Base-by-base conservation (phyloP, 2,113 vertebrate genomes). In the Gasterosteus nipponicus region DNA sequence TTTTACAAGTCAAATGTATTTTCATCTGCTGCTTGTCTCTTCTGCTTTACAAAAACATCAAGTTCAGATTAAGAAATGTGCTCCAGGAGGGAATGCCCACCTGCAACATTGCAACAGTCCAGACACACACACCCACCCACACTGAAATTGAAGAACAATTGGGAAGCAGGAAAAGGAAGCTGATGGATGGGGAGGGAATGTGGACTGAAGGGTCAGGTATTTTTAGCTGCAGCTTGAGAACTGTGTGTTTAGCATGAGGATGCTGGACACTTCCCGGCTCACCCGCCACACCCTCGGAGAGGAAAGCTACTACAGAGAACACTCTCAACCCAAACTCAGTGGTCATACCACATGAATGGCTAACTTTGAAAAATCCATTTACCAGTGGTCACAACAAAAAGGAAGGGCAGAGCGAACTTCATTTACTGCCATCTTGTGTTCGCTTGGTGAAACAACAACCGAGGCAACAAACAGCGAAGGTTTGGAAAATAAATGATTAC, bases 101-200 rank as follows among this genome's bases (percentile, higher is more conserved):
- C 22, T 49, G 59, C 19, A 14, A 61, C 53, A 65, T 59, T 42
- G 19, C 64, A 38, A 14, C 26, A 41, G 38, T 9, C n/a, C 44
- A 75, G 26, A 67, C 59, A 53, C 42, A 15, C n/a, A 47, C 22
- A 18, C 10, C n/a, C 26, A 35, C 47, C 60, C 19, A 70, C 29
- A 14, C 53, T 35, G 33, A 35, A 35, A 35, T 35, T 35, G 33
- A 35, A 35, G 33, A 35, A 63, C n/a, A 92, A 93, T 91, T 70
- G 80, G 72, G 58, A 75, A 10, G 85, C 89, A 89, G 90, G 91
- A 93, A 94, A 87, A 16, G 90, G 91, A 92, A 77, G 87, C 75
- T 69, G 83, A 70, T 7, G n/a, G 78, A 80, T 74, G 69, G 69
- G 77, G 81, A 87, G 85, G 83, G 89, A 89, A 89, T 87, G 84